Evolutionary conservation across 2,797 vertebrate species (phyloP), one percentile per base, ranked within the genome.

Genomic region (Acanthurus leucopareius): DNA sequence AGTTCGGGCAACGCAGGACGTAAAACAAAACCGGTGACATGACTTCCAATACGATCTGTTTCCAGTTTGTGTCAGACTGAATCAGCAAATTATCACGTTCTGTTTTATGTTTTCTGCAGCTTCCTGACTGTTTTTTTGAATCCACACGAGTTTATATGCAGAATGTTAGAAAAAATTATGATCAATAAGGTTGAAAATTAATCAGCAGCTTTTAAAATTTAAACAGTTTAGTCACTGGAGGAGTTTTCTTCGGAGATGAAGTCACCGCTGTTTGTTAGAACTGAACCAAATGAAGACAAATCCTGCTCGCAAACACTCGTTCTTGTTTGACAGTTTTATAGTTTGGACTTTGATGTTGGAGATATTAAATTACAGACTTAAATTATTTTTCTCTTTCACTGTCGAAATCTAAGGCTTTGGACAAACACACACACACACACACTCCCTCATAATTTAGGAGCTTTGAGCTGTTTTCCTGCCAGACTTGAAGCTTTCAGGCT

Each of bases 381-480:
- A 35, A 71, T 28, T n/a, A 47, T 38, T 49, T 49, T 6, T 14
- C 48, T 49, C 19, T 49, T 49, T 47, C 4, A 6, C 63, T 64
- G 42, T 69, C 38, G 38, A 38, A 11, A 5, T 16, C 20, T 68
- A 40, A 59, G 40, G 28, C 28, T 65, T 38, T 45, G 15, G 16
- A 53, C 52, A 70, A 61, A 57, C 57, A 72, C 64, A 70, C 56
- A 59, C 32, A 42, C 14, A 68, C 28, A 69, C 40, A 65, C 28
- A 53, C n/a, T 47, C 66, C 19, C 42, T 42, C 53, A 19, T 28
- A 25, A 47, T 61, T 25, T 10, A 57, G 47, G 52, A 75, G 64
- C 44, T 80, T 62, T 59, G 54, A 77, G 66, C 32, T 56, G 66
- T 63, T 7, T 73, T 77, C 80, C 58, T 59, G 77, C 59, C 78